Conservation (phyloP, 2,888 invertebrate genomes). For the Alviniconcha strummeri region DNA sequence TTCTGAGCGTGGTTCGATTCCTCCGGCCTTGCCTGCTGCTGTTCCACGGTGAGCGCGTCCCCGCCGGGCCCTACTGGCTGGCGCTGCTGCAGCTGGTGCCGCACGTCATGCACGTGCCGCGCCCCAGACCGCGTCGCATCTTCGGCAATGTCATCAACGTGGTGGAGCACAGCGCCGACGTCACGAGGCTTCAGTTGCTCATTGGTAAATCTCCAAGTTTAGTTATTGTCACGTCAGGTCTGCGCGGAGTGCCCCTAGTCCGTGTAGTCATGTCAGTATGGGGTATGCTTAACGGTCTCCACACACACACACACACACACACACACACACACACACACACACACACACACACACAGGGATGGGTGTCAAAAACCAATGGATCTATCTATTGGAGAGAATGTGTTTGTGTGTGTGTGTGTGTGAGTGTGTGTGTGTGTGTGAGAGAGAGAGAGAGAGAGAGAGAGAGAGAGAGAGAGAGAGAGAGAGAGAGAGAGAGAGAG, state of each 20-base stretch:
- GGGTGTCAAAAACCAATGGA: too few relatives aligned
- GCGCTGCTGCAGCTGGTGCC: constrained; percentile 52
- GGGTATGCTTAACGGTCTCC: too few relatives aligned
- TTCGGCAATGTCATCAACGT: constrained; percentile 47
- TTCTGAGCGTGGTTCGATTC: constrained; percentile 53
- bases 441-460: background rate
- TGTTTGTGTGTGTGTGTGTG: background rate
- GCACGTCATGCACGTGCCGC: constrained; percentile 52
- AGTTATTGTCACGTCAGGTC: background rate
- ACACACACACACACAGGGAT: too few relatives aligned
- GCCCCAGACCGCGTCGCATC: constrained; percentile 49
- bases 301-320: too few relatives aligned
- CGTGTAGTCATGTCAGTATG: too few relatives aligned
- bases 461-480: background rate
- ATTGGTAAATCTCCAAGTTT: constrained; percentile 40
- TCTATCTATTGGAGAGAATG: background rate
- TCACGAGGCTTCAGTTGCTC: constrained; percentile 51
- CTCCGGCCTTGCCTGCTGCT: constrained; percentile 59
- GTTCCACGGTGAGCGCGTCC: constrained; percentile 54
- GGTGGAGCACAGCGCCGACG: constrained; percentile 59
- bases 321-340: too few relatives aligned
- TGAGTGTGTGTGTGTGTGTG: background rate
- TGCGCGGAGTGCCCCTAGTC: too few relatives aligned
- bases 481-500: background rate
- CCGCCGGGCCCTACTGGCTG: constrained; percentile 55